phyloP scores from a whole-genome alignment of 2,888 invertebrate species.

The Emmelina monodactyla region DNA sequence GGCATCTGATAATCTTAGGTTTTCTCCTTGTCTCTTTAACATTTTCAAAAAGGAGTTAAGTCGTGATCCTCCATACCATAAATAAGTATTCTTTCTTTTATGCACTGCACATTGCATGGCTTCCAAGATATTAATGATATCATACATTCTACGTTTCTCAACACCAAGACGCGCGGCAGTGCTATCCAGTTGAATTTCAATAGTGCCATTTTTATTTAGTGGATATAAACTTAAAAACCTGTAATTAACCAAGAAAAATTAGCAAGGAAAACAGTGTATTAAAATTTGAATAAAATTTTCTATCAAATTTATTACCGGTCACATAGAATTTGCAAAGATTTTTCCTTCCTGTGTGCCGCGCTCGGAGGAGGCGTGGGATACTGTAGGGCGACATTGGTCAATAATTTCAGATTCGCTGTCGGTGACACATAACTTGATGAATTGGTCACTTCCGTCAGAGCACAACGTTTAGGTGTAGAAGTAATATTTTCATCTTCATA shows the following conservation, averaged over 20 bases:
- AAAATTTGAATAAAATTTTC: too few species aligned
- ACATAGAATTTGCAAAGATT: slow-evolving; percentile 68
- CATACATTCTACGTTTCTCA: slow-evolving; percentile 75
- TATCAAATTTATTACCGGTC: too few species aligned
- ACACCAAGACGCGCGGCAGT: slow-evolving; percentile 70
- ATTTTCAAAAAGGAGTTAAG: slow-evolving; percentile 66
- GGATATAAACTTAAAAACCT: slow-evolving; percentile 68
- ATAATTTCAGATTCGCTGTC: slow-evolving; percentile 71
- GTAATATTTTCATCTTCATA: slow-evolving; percentile 61
- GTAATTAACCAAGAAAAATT: slow-evolving; percentile 16
- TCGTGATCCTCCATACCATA: slow-evolving; percentile 73
- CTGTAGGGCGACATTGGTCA: slow-evolving; percentile 70
- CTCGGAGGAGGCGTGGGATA: slow-evolving; percentile 61
- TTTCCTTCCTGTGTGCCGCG: slow-evolving; percentile 62
- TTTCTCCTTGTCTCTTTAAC: slow-evolving; percentile 67
- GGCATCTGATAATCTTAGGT: slow-evolving; percentile 57
- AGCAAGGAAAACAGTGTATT: neutral
- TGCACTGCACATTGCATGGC: slow-evolving; percentile 75
- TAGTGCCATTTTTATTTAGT: slow-evolving; percentile 50
- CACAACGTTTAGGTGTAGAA: slow-evolving; percentile 61
- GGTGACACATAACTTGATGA: slow-evolving; percentile 67
- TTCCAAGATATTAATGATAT: slow-evolving; percentile 76
- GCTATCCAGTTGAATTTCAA: slow-evolving; percentile 70
- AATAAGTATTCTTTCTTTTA: slow-evolving; percentile 72
- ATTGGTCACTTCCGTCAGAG: slow-evolving; percentile 64